Conservation (phyloP, 2,797 vertebrate genomes). For the Moxostoma hubbsi region DNA sequence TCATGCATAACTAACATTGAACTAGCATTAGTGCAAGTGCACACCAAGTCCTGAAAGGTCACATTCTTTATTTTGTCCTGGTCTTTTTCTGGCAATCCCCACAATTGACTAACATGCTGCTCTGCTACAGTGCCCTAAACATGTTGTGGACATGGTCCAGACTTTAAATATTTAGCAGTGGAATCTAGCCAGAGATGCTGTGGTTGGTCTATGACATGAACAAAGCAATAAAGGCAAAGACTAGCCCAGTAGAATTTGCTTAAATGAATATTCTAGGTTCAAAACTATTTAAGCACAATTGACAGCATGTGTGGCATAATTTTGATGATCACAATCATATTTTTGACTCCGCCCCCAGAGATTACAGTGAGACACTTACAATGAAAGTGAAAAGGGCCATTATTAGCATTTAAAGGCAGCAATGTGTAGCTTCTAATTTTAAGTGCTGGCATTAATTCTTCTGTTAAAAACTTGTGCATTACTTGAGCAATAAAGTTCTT, state of each 20-base stretch:
- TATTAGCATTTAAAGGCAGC: slow-evolving; percentile 40
- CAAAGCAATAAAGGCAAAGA: slow-evolving; percentile 44
- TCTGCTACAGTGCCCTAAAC: slow-evolving; percentile 24
- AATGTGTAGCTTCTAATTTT: too few relatives aligned
- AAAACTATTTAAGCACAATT: too few relatives aligned
- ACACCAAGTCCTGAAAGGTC: neutral
- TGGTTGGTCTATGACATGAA: slow-evolving; percentile 63
- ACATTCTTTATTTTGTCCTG: too few relatives aligned
- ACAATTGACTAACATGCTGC: neutral
- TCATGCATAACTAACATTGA: neutral
- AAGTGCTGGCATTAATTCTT: too few relatives aligned
- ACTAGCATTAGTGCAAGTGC: neutral
- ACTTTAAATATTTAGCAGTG: slow-evolving; percentile 78
- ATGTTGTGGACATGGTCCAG: slow-evolving; percentile 63
- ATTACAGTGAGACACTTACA: too few relatives aligned
- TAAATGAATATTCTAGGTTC: too few relatives aligned
- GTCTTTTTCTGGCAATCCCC: neutral
- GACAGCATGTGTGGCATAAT: too few relatives aligned
- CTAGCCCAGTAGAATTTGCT: slow-evolving; percentile 19
- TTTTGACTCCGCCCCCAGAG: too few relatives aligned
- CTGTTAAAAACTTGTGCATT: too few relatives aligned
- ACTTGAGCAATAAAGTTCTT: too few relatives aligned
- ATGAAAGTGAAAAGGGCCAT: too few relatives aligned
- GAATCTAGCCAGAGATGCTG: slow-evolving; percentile 63
- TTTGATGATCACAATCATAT: too few relatives aligned